Percentiles rank a stretch among this genome's conserved stretches.
phyloP scores from a whole-genome alignment of 2,113 vertebrate genomes.

The Cyanistes caeruleus region DNA sequence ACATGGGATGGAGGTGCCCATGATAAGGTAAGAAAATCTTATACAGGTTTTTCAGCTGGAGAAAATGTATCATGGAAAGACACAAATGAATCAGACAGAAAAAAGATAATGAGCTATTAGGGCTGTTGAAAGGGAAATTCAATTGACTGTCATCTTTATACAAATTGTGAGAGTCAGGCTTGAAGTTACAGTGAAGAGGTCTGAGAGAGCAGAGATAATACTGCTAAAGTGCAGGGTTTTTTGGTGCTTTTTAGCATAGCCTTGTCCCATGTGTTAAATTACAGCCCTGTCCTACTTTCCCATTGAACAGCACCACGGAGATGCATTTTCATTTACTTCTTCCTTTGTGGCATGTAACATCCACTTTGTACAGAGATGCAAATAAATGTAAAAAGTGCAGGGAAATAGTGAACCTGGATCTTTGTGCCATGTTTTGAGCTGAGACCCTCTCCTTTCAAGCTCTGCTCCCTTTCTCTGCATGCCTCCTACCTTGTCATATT shows the following conservation, averaged over 20 bases:
- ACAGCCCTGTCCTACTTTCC: conserved; percentile 10
- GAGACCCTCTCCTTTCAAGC: background rate
- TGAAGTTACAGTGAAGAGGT: conserved; percentile 8
- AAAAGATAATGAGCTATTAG: conserved; percentile 20
- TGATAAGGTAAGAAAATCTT: conserved; percentile 13
- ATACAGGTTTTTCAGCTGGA: background rate
- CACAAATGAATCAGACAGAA: conserved; percentile 37
- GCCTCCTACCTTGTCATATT: conserved; percentile 20
- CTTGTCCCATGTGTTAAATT: conserved; percentile 4
- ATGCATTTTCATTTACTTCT: conserved; percentile 1
- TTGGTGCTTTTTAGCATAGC: background rate
- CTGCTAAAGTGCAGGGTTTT: background rate
- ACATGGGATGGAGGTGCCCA: background rate
- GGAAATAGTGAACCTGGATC: background rate
- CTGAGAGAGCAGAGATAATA: background rate
- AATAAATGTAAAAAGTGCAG: conserved; percentile 22
- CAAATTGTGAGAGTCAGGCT: conserved; percentile 34
- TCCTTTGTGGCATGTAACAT: background rate
- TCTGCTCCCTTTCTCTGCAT: background rate
- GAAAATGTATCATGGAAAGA: conserved; percentile 13
- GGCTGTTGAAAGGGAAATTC: conserved; percentile 55
- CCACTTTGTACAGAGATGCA: conserved; percentile 11
- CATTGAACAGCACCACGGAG: background rate
- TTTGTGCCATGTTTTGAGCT: background rate
- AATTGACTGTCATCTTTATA: conserved; percentile 38